phyloP scores from a whole-genome alignment of 2,797 vertebrate genomes.

The Gambelia wislizenii region DNA sequence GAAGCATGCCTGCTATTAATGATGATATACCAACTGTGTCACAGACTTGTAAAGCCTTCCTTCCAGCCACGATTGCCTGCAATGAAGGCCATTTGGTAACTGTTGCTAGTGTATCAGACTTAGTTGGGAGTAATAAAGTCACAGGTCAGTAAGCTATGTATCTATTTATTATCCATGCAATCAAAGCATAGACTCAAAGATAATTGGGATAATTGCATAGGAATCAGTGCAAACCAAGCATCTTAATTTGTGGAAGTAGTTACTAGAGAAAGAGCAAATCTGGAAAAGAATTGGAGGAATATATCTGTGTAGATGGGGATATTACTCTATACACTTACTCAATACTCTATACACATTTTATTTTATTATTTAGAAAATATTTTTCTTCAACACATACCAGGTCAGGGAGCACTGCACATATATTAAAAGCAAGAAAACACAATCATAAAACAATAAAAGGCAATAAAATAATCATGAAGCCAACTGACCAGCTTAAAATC shows the following conservation, averaged over 20 bases:
- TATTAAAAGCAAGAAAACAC: too few relatives aligned
- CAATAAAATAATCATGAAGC: too few relatives aligned
- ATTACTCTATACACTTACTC: too few relatives aligned
- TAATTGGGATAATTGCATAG: neutral
- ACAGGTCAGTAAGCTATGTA: constrained; percentile 77
- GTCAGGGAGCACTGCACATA: too few relatives aligned
- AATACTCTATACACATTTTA: too few relatives aligned
- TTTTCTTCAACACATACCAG: too few relatives aligned
- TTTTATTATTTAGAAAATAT: too few relatives aligned
- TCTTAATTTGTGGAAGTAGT: neutral
- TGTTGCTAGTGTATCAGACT: constrained; percentile 82
- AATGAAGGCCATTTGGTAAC: constrained; percentile 88
- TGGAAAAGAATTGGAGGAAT: too few relatives aligned
- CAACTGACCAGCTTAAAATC: too few relatives aligned
- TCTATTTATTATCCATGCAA: neutral
- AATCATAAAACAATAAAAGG: too few relatives aligned
- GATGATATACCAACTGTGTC: constrained; percentile 28
- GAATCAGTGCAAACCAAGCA: neutral
- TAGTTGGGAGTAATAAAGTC: constrained; percentile 79
- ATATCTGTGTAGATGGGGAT: too few relatives aligned
- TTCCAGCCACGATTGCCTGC: constrained; percentile 88
- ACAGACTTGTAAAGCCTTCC: constrained; percentile 91
- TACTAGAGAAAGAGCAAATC: too few relatives aligned
- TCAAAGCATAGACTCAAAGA: neutral
- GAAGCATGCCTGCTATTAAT: neutral